These are phyloP conservation scores for Leptinotarsa peninsularis DNA, from an alignment of 2,888 invertebrate genomes.

Conservation along the genomic window DNA sequence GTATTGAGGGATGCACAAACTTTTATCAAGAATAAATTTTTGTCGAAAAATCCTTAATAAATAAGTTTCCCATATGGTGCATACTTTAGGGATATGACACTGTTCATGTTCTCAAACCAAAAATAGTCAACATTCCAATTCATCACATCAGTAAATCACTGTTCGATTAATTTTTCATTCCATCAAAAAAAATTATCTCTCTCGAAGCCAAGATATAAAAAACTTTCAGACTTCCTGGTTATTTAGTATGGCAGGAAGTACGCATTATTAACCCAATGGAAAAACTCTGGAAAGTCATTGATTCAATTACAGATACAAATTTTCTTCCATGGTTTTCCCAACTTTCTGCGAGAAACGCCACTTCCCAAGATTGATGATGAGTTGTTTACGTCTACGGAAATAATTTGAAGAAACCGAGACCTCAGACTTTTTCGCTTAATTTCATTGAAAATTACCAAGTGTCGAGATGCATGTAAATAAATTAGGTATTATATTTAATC, in stretches of 20 bases:
- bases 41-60: too few species aligned
- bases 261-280: neutral
- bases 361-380: slow-evolving; percentile 35
- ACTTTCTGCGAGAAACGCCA: slow-evolving; percentile 33
- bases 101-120: too few species aligned
- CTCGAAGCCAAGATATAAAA: neutral
- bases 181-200: too few species aligned
- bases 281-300: neutral
- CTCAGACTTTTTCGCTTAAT: neutral
- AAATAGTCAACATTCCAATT: too few species aligned
- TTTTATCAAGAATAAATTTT: too few species aligned
- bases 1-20: too few species aligned
- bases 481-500: neutral
- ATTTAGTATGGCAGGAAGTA: neutral
- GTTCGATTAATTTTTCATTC: too few species aligned
- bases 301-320: slow-evolving; percentile 14
- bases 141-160: too few species aligned
- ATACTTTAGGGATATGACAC: too few species aligned
- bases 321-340: slow-evolving; percentile 31
- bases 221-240: neutral
- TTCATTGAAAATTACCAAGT: neutral
- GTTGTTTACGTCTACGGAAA: slow-evolving; percentile 33
- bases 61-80: too few species aligned
- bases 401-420: slow-evolving; percentile 28
- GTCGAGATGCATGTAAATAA: slow-evolving; percentile 7